A percentile compares a stretch with the other conserved stretches of the same genome.
Conservation (phyloP, 2,113 vertebrate genomes). For the Mionectes macconnelli region DNA sequence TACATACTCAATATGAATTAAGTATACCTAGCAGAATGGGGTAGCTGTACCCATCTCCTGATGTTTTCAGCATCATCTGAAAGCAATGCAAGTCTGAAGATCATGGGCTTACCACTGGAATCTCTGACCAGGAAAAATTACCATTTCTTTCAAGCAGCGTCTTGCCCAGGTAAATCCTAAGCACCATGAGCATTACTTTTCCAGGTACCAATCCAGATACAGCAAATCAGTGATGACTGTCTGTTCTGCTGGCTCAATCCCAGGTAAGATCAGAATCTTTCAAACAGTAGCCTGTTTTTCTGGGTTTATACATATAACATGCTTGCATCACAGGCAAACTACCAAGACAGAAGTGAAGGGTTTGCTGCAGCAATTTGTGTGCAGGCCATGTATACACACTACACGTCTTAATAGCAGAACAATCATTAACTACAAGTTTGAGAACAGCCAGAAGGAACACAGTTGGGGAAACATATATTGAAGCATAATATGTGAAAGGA, state of each 20-base stretch:
- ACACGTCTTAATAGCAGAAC: background rate
- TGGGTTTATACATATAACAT: background rate
- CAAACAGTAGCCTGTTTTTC: background rate
- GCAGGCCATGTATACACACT: background rate
- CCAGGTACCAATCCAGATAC: background rate
- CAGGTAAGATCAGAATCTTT: background rate
- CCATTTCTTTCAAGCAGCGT: fast-evolving
- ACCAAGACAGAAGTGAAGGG: background rate
- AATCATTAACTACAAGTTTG: background rate
- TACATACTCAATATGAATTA: background rate
- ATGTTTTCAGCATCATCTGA: background rate
- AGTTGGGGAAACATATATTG: background rate
- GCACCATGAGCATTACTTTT: background rate
- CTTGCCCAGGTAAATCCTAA: background rate
- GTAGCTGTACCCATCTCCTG: background rate
- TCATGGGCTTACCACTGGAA: background rate
- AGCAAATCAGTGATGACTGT: background rate
- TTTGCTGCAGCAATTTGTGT: background rate
- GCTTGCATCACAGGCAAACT: background rate
- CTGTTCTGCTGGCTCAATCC: background rate
- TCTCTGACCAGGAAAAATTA: background rate
- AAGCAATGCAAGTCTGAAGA: background rate
- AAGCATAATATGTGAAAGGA: background rate
- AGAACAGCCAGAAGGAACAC: background rate
- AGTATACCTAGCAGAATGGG: background rate